Conservation (phyloP, 2,113 vertebrate species). For the Propithecus coquereli region DNA sequence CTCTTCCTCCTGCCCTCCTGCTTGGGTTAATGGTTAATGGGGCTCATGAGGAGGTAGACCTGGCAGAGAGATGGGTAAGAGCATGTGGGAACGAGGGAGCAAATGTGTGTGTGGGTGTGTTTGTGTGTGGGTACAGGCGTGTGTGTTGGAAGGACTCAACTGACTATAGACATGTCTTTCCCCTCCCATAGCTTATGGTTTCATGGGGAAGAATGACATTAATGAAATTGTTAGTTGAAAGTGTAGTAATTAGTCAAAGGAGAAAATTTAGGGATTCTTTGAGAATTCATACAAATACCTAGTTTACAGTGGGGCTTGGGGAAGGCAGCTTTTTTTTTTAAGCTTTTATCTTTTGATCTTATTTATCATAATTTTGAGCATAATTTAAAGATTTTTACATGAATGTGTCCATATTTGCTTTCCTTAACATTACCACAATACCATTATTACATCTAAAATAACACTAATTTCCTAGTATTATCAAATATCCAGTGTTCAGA, state of each 20-base stretch:
- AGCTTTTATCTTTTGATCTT: neutral
- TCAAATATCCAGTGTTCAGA: neutral
- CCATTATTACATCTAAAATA: neutral
- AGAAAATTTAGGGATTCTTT: neutral
- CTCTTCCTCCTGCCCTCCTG: neutral
- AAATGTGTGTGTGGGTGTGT: neutral
- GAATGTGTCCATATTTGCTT: neutral
- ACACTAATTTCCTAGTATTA: neutral
- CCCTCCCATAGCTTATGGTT: neutral
- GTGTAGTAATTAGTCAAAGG: neutral
- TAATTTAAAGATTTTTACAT: neutral
- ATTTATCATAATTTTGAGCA: neutral
- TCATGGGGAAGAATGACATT: neutral
- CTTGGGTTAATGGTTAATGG: neutral
- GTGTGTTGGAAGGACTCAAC: neutral
- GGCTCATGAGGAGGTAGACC: neutral
- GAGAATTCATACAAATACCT: neutral
- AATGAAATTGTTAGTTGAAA: neutral
- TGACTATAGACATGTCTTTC: neutral
- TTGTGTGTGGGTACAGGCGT: no score
- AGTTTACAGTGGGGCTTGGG: neutral
- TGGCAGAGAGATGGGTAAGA: neutral
- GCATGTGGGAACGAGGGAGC: no score
- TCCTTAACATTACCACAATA: neutral
- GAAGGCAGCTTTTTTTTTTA: neutral